phyloP scores from a whole-genome alignment of 2,113 vertebrate genomes.

The Stercorarius parasiticus region DNA sequence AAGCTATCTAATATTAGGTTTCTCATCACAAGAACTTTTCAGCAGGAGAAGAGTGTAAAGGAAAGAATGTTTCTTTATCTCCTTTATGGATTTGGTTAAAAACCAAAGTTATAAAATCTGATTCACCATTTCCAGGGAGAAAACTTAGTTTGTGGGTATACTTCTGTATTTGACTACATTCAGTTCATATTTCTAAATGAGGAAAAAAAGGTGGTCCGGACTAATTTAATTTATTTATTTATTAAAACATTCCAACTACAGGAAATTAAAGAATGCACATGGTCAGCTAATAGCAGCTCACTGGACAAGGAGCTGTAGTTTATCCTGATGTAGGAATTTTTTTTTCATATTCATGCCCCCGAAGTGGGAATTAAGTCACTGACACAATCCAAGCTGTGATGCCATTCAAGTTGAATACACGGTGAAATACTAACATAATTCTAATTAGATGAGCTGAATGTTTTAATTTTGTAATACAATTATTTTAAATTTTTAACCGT shows the following conservation, averaged over 20 bases:
- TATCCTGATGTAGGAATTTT: neutral
- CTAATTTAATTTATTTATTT: accelerated
- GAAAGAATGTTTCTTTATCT: neutral
- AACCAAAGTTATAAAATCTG: neutral
- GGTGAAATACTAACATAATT: neutral
- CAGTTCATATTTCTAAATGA: neutral
- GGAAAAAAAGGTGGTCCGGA: neutral
- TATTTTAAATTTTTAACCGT: neutral
- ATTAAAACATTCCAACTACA: neutral
- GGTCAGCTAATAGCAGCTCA: neutral
- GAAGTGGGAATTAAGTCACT: neutral
- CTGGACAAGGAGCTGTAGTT: neutral
- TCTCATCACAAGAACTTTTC: neutral
- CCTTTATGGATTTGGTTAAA: neutral
- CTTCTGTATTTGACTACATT: neutral
- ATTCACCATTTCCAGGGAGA: neutral
- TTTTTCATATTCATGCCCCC: neutral
- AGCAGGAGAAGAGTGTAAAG: neutral
- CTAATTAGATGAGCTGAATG: neutral
- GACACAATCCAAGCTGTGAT: neutral
- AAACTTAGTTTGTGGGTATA: neutral
- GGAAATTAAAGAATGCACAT: neutral
- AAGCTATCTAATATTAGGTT: neutral
- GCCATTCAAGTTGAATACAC: neutral
- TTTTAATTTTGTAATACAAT: neutral